Evolutionary conservation across 1,140 invertebrate genomes (phyloP), one percentile per base, ranked within the genome.

Genomic region (Zophobas atratus): DNA sequence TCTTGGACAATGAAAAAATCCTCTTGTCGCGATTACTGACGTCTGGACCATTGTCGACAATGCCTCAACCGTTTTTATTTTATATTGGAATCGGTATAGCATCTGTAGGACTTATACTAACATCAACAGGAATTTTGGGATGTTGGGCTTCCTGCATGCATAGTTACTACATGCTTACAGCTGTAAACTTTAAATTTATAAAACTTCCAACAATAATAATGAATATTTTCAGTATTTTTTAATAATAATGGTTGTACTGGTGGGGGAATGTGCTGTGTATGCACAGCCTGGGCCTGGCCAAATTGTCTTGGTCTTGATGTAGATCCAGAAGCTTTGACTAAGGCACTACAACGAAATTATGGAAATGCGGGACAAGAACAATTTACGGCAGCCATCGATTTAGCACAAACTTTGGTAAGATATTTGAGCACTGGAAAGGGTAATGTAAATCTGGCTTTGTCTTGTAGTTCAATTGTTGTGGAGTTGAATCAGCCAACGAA

Each of bases 381-480:
- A 82, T 94, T 95, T 81, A 96, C 94, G 1, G 93, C 94, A 70
- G 94, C 95, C 8, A 88, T 96, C 39, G 95, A 94, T 87, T 88
- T 94, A 76, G 92, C 91, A 0, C 93, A 94, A 86, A 90, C 91
- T 8, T 87, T 86, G 79, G 92, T 93, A 88, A 86, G 83, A 76
- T 8, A n/a, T 76, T 38, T 36, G 36, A 38, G 0, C 35, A 3
- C 51, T 76, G 35, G 34, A 34, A 32, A 34, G 32, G 48, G 33
- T 55, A 2, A 38, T 39, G 35, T 56, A 73, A 73, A 74, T 53
- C 38, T 53, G 6, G n/a, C 41, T 70, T 57, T 70, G 81, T 75
- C 51, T 87, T 88, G 8, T 85, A 95, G 91, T 93, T 96, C 82
- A 89, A 93, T 75, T 97, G 96, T 83, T 97, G 96, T 85, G 96